These are phyloP conservation scores for Drosophila merina DNA, from an alignment of 2,888 invertebrate genomes.

Conservation along the genomic window DNA sequence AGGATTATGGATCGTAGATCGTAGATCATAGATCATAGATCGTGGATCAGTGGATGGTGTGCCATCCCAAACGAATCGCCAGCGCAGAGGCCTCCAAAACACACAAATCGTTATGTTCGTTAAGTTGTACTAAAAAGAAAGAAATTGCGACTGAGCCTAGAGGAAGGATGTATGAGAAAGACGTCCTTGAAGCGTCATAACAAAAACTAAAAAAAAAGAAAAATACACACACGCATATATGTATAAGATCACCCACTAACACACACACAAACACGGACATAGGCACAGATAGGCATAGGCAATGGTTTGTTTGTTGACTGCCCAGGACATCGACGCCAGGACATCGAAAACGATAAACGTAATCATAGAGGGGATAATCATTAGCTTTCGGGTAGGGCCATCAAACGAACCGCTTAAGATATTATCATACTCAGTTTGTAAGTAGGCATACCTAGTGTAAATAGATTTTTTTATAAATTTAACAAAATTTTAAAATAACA, in stretches of 20 bases:
- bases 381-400: conserved; percentile 16
- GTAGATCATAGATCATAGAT: neutral
- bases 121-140: conserved; percentile 17
- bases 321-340: conserved; percentile 15
- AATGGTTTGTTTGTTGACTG: conserved; percentile 20
- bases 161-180: conserved; percentile 1
- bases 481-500: conserved; percentile 11
- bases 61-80: neutral
- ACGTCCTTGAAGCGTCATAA: conserved; percentile 25
- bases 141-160: conserved; percentile 34
- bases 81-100: conserved; percentile 21
- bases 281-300: conserved; percentile 1
- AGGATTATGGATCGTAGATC: conserved; percentile 1
- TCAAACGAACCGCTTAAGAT: conserved; percentile 65
- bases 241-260: conserved; percentile 35
- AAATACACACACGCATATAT: conserved; percentile 39
- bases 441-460: conserved; percentile 51
- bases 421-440: conserved; percentile 75
- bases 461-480: conserved; percentile 52
- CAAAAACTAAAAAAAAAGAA: neutral
- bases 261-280: conserved; percentile 1
- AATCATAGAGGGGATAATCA: conserved; percentile 1
- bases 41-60: neutral
- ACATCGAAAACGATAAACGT: neutral
- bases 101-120: conserved; percentile 18